A percentile compares a stretch with the other conserved stretches of the same genome.
Evolutionary conservation across 1,140 invertebrate species (phyloP).

Genomic region (Bombyx mori): DNA sequence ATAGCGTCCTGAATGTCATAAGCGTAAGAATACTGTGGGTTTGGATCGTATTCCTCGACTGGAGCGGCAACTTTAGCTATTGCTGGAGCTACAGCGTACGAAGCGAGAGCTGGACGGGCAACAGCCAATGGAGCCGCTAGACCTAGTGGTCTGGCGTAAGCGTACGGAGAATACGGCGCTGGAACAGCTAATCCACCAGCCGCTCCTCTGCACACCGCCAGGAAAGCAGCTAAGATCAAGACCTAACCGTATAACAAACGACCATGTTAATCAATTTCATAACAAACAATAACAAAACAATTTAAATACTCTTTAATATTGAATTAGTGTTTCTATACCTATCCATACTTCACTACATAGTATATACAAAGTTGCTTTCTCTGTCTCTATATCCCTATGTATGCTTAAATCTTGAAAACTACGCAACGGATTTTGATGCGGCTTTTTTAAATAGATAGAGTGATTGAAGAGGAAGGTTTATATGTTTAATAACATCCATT

Average conservation of each 20-base stretch:
- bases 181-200: conserved; percentile 30
- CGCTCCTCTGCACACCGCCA: conserved; percentile 39
- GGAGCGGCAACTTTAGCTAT: conserved; percentile 46
- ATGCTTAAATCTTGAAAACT: too few relatives aligned
- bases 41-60: conserved; percentile 72
- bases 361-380: too few relatives aligned
- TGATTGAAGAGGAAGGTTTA: too few relatives aligned
- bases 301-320: too few relatives aligned
- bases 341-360: too few relatives aligned
- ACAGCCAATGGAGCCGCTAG: conserved; percentile 19
- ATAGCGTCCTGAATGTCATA: conserved; percentile 78
- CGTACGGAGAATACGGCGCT: conserved; percentile 31
- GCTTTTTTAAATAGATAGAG: too few relatives aligned
- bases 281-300: too few relatives aligned
- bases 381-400: too few relatives aligned
- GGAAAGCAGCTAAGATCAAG: conserved; percentile 31
- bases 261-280: too few relatives aligned
- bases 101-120: conserved; percentile 26
- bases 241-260: conserved; percentile 18
- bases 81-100: conserved; percentile 20
- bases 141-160: conserved; percentile 25
- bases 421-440: too few relatives aligned
- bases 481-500: too few relatives aligned
- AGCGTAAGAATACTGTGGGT: conserved; percentile 78
- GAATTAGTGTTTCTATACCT: too few relatives aligned